Percentiles rank a stretch among this genome's conserved stretches.
These are phyloP conservation scores for Dascillus cervinus DNA, from an alignment of 2,888 invertebrate genomes.

Conservation along the genomic window DNA sequence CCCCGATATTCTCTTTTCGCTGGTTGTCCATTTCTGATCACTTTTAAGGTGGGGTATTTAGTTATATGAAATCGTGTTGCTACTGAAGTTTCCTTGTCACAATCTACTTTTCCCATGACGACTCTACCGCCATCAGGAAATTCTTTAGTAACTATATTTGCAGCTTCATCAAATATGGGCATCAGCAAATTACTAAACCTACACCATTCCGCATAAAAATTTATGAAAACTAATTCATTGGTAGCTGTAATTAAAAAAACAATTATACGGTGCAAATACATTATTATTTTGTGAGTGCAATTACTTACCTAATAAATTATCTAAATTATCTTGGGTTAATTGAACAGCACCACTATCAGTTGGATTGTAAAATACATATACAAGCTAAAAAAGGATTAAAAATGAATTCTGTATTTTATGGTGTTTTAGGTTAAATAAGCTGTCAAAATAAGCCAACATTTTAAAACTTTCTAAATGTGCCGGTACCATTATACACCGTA, in stretches of 20 bases:
- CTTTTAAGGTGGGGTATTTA: constrained; percentile 97
- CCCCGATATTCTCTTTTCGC: constrained; percentile 86
- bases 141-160: constrained; percentile 71
- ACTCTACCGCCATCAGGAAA: constrained; percentile 79
- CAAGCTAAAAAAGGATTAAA: constrained; percentile 46
- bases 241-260: constrained; percentile 60
- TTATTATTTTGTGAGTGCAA: not conserved
- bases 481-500: not conserved
- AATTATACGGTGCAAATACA: constrained; percentile 3
- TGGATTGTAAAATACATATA: constrained; percentile 60
- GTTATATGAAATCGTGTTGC: constrained; percentile 90
- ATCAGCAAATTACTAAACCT: constrained; percentile 94
- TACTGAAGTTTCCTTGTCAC: constrained; percentile 83
- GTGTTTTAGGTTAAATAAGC: too few relatives aligned
- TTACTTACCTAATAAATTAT: constrained; percentile 71
- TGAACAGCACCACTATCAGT: constrained; percentile 76
- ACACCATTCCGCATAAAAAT: constrained; percentile 99
- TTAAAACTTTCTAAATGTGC: too few relatives aligned
- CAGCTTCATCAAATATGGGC: constrained; percentile 94
- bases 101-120: constrained; percentile 94
- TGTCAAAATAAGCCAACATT: too few relatives aligned
- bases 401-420: too few relatives aligned
- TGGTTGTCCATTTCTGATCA: constrained; percentile 86
- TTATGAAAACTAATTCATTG: constrained; percentile 95
- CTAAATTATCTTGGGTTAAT: constrained; percentile 73